Evolutionary conservation across 2,113 vertebrate species (phyloP).

Genomic region (Eubucco bourcierii): DNA sequence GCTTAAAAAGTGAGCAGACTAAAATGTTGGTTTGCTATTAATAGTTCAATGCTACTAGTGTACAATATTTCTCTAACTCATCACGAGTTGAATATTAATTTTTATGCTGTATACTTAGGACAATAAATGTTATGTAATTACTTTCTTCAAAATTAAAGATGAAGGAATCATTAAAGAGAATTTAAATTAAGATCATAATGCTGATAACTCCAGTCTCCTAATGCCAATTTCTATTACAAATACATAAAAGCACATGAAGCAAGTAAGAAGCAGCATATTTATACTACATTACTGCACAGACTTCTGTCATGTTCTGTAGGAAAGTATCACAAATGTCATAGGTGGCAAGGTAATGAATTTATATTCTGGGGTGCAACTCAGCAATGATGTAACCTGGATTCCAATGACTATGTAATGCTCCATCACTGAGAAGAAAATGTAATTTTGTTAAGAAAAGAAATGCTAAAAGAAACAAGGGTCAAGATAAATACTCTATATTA

Average conservation of each 20-base stretch:
- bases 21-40: not conserved
- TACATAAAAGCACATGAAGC: not conserved
- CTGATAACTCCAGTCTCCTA: not conserved
- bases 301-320: not conserved
- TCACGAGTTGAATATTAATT: not conserved
- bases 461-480: not conserved
- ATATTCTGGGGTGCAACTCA: not conserved
- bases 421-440: constrained; percentile 8
- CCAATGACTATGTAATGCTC: not conserved
- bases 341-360: not conserved
- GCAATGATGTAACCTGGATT: constrained; percentile 4
- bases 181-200: not conserved
- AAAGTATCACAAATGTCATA: not conserved
- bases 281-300: not conserved
- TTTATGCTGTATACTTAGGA: not conserved
- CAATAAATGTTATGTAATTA: not conserved
- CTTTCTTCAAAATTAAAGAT: not conserved
- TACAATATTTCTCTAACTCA: not conserved
- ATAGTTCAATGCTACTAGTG: not conserved
- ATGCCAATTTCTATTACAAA: not conserved
- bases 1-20: not conserved
- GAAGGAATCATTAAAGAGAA: not conserved
- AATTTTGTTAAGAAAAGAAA: constrained; percentile 7
- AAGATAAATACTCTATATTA: not conserved
- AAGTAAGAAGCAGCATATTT: not conserved